Base-by-base conservation (phyloP, 1,140 invertebrate genomes). In the Propsilocerus akamusi region DNA sequence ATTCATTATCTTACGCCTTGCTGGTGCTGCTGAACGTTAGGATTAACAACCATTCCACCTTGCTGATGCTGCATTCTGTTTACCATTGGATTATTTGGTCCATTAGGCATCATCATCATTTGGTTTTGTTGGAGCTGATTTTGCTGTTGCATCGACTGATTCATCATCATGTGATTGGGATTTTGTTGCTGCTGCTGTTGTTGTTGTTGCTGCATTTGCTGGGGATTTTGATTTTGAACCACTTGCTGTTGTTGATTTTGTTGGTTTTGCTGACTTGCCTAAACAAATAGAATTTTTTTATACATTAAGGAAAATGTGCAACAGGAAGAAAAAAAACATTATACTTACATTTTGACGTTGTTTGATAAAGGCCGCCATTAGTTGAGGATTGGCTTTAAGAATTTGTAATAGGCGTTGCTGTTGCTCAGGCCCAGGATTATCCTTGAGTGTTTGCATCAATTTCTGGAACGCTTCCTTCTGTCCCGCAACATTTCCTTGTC, bases 321-420 rank as follows among this genome's bases (percentile, higher is more conserved):
- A 41, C 7, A 48, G 23, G n/a, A 24, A 22, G 6, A 47, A 20
- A 49, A 11, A 47, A 46, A 20, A 23, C 10, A 52, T 25, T 5
- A 52, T 50, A 58, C 57, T 54, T 46, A 41, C 34, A 14, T 20
- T 49, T 53, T 87, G 81, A 63, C 86, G 72, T 68, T 94, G 88
- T 66, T 93, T 93, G 49, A 97, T 91, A 61, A 96, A 94, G 47
- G 91, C 89, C 49, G 93, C 92, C 91, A 97, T 97, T 10, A 97
- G 72, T 52, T 88, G 88, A 41, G 93, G 93, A 72, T 97, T 93
- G 46, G 82, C 83, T 67, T 94, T 95, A 41, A 97, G 76, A 58
- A 97, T 93, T 56, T 83, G 79, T 24, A 96, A 71, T 48, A 97
- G 88, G 69, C 94, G 86, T 59, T 87, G 81, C 59, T 97, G 92